Conservation (phyloP, 92 coral and sea anemone species). For the Palythoa caribaeorum region DNA sequence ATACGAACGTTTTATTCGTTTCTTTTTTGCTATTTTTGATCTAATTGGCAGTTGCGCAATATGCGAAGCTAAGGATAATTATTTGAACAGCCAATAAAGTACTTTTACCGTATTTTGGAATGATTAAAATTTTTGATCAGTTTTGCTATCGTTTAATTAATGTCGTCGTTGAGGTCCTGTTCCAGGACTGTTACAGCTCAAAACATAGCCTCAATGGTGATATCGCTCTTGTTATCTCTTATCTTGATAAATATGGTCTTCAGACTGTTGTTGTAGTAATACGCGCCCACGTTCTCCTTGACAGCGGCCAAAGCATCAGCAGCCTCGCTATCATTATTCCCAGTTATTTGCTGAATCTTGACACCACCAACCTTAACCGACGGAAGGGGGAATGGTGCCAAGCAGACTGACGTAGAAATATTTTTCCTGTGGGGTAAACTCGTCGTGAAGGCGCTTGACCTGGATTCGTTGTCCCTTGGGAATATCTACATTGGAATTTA, state of each 20-base stretch:
- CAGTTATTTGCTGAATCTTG: constrained; percentile 43
- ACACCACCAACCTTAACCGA: constrained; percentile 56
- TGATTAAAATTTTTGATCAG: too few species aligned
- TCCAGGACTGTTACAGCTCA: not conserved
- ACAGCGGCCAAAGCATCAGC: constrained; percentile 55
- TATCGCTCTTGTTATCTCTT: constrained; percentile 53
- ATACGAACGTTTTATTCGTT: too few species aligned
- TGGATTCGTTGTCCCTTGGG: constrained; percentile 63
- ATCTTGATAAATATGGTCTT: constrained; percentile 75
- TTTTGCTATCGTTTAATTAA: too few species aligned
- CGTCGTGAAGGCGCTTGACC: constrained; percentile 75
- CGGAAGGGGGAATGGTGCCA: constrained; percentile 61
- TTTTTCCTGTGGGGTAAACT: constrained; percentile 69
- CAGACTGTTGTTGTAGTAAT: constrained; percentile 67
- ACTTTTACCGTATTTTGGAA: too few species aligned
- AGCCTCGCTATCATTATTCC: constrained; percentile 52
- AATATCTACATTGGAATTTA: constrained; percentile 39
- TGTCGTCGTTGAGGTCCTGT: too few species aligned
- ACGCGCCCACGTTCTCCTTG: constrained; percentile 51
- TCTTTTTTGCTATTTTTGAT: too few species aligned
- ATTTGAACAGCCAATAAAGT: too few species aligned
- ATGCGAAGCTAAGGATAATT: too few species aligned
- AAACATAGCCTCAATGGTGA: constrained; percentile 63
- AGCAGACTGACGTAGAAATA: constrained; percentile 73
- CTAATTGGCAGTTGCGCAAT: too few species aligned